These are phyloP conservation scores for Ommatoiulus sabulosus DNA, from an alignment of 2,888 invertebrate genomes.

Conservation along the genomic window DNA sequence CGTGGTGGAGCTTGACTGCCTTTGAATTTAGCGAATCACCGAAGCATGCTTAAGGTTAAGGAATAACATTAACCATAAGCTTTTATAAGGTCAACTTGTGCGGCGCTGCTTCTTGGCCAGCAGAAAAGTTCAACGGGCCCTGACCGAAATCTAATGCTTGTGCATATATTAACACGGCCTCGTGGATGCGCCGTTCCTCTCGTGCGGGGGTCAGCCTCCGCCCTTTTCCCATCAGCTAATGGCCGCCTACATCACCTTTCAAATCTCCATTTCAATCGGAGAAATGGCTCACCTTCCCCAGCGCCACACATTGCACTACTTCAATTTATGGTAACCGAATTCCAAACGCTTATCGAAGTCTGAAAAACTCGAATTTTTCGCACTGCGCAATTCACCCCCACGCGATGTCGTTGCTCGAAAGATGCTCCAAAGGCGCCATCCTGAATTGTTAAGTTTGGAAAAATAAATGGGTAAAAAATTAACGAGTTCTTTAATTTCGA, in stretches of 20 bases:
- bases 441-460: neutral
- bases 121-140: slow-evolving; percentile 4
- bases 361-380: neutral
- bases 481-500: too few species aligned
- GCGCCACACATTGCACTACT: neutral
- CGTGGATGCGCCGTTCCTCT: neutral
- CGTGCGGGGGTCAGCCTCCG: neutral
- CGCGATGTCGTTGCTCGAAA: neutral
- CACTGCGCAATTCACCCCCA: neutral
- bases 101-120: neutral
- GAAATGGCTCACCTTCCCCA: neutral
- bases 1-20: slow-evolving; percentile 28
- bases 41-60: slow-evolving; percentile 28
- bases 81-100: neutral
- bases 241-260: neutral
- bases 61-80: slow-evolving; percentile 28
- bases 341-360: neutral
- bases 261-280: neutral
- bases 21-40: slow-evolving; percentile 34
- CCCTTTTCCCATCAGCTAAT: slow-evolving; percentile 34
- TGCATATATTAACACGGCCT: slow-evolving; percentile 9
- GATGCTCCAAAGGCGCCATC: neutral
- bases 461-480: too few species aligned
- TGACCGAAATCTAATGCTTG: slow-evolving; percentile 17
- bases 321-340: neutral